Conservation (phyloP, 2,113 vertebrate species). For the Ascaphus truei region DNA sequence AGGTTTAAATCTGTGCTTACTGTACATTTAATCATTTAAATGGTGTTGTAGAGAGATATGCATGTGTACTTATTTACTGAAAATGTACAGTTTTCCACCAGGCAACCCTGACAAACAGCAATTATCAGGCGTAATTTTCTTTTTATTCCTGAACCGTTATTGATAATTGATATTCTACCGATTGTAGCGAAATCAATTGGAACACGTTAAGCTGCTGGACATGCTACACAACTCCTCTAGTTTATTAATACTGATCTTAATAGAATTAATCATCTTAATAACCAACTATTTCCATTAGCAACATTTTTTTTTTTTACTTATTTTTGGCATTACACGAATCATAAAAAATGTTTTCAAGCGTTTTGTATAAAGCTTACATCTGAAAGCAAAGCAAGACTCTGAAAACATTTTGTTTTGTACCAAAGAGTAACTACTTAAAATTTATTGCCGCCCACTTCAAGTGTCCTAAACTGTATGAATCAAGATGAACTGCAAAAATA, state of each 20-base stretch:
- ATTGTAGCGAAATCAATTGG: not conserved
- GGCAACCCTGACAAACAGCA: not conserved
- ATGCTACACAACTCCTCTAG: not conserved
- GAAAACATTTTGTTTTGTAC: not conserved
- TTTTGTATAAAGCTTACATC: slow-evolving; percentile 10
- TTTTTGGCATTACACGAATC: slow-evolving; percentile 10
- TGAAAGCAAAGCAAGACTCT: not conserved
- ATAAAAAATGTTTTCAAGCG: not conserved
- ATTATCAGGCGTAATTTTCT: not conserved
- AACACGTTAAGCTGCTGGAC: not conserved
- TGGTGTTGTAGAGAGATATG: not conserved
- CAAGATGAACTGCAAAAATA: slow-evolving; percentile 4
- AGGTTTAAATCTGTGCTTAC: not conserved
- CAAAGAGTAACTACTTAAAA: slow-evolving; percentile 20
- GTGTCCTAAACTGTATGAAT: slow-evolving; percentile 7
- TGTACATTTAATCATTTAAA: not conserved
- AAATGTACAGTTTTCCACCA: not conserved
- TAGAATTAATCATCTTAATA: not conserved
- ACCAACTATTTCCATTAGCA: not conserved
- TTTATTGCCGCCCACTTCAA: slow-evolving; percentile 5
- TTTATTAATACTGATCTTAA: not conserved
- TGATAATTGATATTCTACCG: slow-evolving; percentile 12
- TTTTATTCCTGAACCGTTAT: slow-evolving; percentile 3
- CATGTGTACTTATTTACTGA: not conserved
- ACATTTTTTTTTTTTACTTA: not conserved